Conservation (phyloP, 2,797 vertebrate genomes). For the Falco concolor region DNA sequence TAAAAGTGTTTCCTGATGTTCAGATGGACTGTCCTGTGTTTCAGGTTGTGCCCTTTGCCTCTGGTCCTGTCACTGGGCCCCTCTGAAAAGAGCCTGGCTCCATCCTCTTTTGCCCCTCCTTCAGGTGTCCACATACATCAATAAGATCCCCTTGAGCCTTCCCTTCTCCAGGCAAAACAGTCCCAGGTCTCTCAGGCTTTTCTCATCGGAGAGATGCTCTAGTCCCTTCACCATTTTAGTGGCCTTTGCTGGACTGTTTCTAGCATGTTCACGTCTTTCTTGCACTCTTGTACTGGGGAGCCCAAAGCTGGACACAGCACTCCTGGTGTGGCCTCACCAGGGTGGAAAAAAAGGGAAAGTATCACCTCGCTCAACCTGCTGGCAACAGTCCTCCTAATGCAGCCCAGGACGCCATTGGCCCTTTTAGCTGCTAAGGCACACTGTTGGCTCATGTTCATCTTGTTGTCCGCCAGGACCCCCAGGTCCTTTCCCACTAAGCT, state of each 20-base stretch:
- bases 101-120: neutral
- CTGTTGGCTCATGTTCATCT: neutral
- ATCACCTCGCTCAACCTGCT: too few relatives aligned
- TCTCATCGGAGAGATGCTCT: neutral
- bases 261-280: too few relatives aligned
- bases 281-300: too few relatives aligned
- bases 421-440: neutral
- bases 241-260: neutral
- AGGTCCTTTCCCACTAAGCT: neutral
- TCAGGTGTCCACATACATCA: neutral
- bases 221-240: neutral
- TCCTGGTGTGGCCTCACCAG: too few relatives aligned
- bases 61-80: neutral
- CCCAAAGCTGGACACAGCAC: too few relatives aligned
- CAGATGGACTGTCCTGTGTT: neutral
- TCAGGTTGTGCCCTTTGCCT: neutral
- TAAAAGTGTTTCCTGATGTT: too few relatives aligned
- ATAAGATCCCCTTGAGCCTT: neutral
- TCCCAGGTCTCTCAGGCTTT: neutral
- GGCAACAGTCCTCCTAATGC: too few relatives aligned
- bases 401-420: neutral
- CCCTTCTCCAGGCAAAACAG: neutral
- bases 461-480: neutral
- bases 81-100: neutral
- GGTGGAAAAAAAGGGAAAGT: too few relatives aligned